phyloP scores from a whole-genome alignment of 2,888 invertebrate genomes.

The Eupithecia abbreviata region DNA sequence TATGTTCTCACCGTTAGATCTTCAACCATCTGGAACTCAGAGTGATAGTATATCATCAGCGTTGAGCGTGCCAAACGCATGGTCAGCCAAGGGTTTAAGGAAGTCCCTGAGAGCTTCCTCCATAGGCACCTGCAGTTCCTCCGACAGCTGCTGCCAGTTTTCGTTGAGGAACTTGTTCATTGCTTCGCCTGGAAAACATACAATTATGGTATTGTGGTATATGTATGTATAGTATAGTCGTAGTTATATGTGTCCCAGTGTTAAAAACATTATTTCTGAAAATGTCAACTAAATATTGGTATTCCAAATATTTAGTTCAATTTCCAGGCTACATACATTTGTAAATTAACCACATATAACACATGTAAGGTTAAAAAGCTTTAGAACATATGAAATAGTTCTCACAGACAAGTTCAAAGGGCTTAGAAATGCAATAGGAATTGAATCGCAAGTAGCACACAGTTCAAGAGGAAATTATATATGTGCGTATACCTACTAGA shows the following conservation, averaged over 20 bases:
- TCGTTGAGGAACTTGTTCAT: constrained; percentile 91
- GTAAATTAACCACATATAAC: too few species aligned
- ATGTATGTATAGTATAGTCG: too few species aligned
- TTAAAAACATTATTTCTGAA: background rate
- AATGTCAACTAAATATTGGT: background rate
- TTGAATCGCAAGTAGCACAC: background rate
- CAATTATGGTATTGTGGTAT: background rate
- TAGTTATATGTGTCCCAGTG: too few species aligned
- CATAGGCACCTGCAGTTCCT: constrained; percentile 88
- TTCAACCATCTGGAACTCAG: background rate
- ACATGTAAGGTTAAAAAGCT: too few species aligned
- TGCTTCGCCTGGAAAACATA: constrained; percentile 81
- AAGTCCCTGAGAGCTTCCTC: constrained; percentile 82
- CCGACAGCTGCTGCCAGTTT: constrained; percentile 88
- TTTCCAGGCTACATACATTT: too few species aligned
- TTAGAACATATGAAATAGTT: background rate
- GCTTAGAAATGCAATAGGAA: background rate
- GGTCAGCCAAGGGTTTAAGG: constrained; percentile 74
- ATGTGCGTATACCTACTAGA: too few species aligned
- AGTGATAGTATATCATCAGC: constrained; percentile 71
- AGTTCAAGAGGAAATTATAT: background rate
- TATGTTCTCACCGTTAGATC: background rate
- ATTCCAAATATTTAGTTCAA: too few species aligned
- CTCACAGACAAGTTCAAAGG: background rate
- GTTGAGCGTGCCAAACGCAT: constrained; percentile 69